Conservation (phyloP, 2,888 invertebrate genomes). For the Lottia scabra region DNA sequence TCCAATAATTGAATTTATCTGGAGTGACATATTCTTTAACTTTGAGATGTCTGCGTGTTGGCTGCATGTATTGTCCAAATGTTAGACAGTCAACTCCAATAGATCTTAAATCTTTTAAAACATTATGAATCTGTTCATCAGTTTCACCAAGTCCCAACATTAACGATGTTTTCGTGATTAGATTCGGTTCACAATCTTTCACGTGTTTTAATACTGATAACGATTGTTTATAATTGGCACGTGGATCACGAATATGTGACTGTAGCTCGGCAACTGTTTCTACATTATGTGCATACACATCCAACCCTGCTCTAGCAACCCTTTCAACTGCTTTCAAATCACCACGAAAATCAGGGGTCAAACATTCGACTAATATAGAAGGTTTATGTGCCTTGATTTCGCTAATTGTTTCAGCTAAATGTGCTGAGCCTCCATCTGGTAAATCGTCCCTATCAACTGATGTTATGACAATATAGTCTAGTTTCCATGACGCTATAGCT, state of each 20-base stretch:
- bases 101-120: slow-evolving; percentile 85
- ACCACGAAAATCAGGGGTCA: slow-evolving; percentile 96
- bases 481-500: slow-evolving; percentile 93
- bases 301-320: slow-evolving; percentile 86
- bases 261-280: slow-evolving; percentile 95
- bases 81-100: slow-evolving; percentile 94
- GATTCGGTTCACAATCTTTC: slow-evolving; percentile 82
- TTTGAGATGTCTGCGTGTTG: slow-evolving; percentile 94
- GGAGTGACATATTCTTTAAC: slow-evolving; percentile 96
- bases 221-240: slow-evolving; percentile 93
- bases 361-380: slow-evolving; percentile 91
- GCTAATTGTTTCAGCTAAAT: slow-evolving; percentile 91
- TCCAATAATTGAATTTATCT: slow-evolving; percentile 89
- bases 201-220: slow-evolving; percentile 84
- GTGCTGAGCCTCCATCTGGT: slow-evolving; percentile 91
- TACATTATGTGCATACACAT: slow-evolving; percentile 98
- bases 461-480: slow-evolving; percentile 97
- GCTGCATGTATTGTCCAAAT: slow-evolving; percentile 99
- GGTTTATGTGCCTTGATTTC: slow-evolving; percentile 82
- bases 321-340: slow-evolving; percentile 79
- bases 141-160: slow-evolving; percentile 89
- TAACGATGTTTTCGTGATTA: slow-evolving; percentile 97
- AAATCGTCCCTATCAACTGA: slow-evolving; percentile 98
- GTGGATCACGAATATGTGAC: slow-evolving; percentile 85
- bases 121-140: slow-evolving; percentile 76